Conservation (phyloP, 2,888 invertebrate genomes). For the Leucania comma region DNA sequence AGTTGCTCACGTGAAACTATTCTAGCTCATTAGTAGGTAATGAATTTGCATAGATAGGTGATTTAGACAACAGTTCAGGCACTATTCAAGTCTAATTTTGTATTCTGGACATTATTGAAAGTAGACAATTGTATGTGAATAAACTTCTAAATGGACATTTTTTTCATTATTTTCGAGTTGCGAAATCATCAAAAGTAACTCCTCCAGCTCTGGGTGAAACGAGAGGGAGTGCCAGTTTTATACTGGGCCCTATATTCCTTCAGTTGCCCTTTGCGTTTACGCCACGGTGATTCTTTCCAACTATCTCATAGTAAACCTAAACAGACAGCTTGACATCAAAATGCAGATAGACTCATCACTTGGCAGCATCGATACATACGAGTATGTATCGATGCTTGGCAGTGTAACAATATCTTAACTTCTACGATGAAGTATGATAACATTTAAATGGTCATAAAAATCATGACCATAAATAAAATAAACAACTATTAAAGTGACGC, state of each 20-base stretch:
- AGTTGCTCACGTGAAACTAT: slow-evolving; percentile 45
- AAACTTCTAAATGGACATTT: slow-evolving; percentile 7
- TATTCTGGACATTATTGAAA: slow-evolving; percentile 32
- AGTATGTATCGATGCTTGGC: too few relatives aligned
- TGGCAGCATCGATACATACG: too few relatives aligned
- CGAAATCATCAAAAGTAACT: too few relatives aligned
- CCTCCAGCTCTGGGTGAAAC: too few relatives aligned
- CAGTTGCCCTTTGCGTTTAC: too few relatives aligned
- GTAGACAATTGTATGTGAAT: slow-evolving; percentile 20
- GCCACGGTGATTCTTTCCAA: too few relatives aligned
- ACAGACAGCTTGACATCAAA: slow-evolving; percentile 2
- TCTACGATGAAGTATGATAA: slow-evolving; percentile 6
- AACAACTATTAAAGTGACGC: slow-evolving; percentile 16
- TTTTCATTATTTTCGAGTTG: too few relatives aligned
- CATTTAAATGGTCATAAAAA: slow-evolving; percentile 23
- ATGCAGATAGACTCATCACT: slow-evolving; percentile 13
- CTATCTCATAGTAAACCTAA: too few relatives aligned
- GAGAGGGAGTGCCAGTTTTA: too few relatives aligned
- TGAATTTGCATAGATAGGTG: slow-evolving; percentile 55
- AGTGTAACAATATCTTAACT: slow-evolving; percentile 19
- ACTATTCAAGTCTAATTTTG: slow-evolving; percentile 34
- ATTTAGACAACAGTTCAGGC: slow-evolving; percentile 41
- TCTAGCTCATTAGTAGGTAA: slow-evolving; percentile 42
- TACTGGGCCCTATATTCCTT: too few relatives aligned
- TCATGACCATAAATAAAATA: slow-evolving; percentile 19